Base-by-base conservation (phyloP, 2,888 invertebrate genomes). In the Trachelus iudaicus region DNA sequence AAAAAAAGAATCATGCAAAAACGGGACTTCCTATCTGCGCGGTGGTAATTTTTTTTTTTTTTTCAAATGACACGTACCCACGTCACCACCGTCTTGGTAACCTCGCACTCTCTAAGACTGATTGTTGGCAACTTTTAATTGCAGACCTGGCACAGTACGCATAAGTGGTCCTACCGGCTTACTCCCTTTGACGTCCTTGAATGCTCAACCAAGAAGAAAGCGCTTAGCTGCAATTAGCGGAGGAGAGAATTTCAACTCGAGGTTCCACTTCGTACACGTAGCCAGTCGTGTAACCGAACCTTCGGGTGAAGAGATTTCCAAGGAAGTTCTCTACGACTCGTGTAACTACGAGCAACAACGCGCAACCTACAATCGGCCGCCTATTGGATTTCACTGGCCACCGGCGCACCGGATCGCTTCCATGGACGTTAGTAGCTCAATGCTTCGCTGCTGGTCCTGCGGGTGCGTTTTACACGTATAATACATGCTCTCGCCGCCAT, bases 91-190 rank as follows among this genome's bases (percentile, higher is more conserved):
- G 23, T 56, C 15, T 15, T 23, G 56, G 23, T 23, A 56, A 23
- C 56, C 84, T 83, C 80, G 81, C 23, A 23, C 83, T 82, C 79
- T 82, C 83, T 81, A 84, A 79, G 84, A 84, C 82, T 87, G 85
- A 88, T 87, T 88, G 85, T 87, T 86, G 87, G 85, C 87, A 84
- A 85, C 86, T 87, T 88, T 87, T 87, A 87, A 88, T 88, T 87
- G 85, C 85, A 81, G 81, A 79, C 79, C 13, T 78, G 80, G 78
- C 77, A 81, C 84, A 83, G 84, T 86, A 83, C 81, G 84, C 84
- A 84, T 84, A 85, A 85, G 84, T 85, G 84, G 75, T 56, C 79
- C 34, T 34, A 75, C 73, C 75, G 80, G 81, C 82, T 85, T 83
- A 31, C 69, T 71, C 31, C 71, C 34, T 71, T 71, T 31, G 34